Evolutionary conservation across 2,797 vertebrate genomes (phyloP), one percentile per base, ranked within the genome.

Genomic region (Enteromius radiatus): DNA sequence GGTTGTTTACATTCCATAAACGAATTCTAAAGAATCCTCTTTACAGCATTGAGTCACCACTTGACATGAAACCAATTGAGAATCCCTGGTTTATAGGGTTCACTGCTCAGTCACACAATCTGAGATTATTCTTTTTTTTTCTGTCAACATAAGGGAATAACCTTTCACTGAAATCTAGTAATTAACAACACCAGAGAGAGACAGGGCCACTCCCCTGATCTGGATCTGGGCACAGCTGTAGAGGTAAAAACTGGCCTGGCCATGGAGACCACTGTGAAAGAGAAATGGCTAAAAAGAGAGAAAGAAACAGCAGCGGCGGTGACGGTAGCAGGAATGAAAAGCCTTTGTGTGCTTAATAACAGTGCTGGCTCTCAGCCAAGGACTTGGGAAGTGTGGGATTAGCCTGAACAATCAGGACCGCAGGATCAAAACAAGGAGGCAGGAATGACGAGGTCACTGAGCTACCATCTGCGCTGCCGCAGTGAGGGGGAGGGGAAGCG

Each of bases 381-480:
- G 92, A 93, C 94, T 95, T 92, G 85, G 91, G 91, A 95, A 96
- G 94, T 96, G 93, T 95, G 93, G 95, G 96, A 95, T 96, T 96
- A 96, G 95, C 93, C 94, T 93, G 96, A 96, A 96, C 95, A 96
- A 95, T 96, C 95, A 95, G 94, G 95, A 94, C 94, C 93, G 94
- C 94, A 92, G 94, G 95, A 96, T 96, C 95, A 95, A 95, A 96
- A 96, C 95, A 95, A 96, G 95, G 95, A 93, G 95, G 95, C 95
- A 95, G 94, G 93, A 95, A 96, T 94, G 93, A 93, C 91, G 93
- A 96, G 96, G 95, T 96, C 96, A 97, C 95, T 94, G 95, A 93
- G 95, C 96, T 96, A 96, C 97, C 97, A 97, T 97, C 96, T 98
- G 96, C 91, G 93, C 95, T 97, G 96, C 96, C 93, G 95, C 95